phyloP scores from a whole-genome alignment of 2,113 vertebrate species.

The Hemiprocne comata region DNA sequence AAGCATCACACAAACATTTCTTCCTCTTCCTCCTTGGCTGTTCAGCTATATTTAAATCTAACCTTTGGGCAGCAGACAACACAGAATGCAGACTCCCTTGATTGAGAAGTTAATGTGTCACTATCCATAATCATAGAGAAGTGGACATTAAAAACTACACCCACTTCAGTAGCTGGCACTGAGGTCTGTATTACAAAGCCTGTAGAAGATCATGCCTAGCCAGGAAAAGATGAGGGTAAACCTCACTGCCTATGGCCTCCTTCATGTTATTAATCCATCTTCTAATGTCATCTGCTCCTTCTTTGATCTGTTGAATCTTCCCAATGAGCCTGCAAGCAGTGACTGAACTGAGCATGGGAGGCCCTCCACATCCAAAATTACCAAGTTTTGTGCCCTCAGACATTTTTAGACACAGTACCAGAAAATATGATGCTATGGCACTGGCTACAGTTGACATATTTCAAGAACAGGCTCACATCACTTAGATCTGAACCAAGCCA shows the following conservation, averaged over 20 bases:
- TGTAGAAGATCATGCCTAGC: fast-evolving
- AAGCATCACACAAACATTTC: neutral
- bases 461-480: neutral
- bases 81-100: neutral
- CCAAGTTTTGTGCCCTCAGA: neutral
- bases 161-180: neutral
- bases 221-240: neutral
- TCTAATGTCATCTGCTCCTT: neutral
- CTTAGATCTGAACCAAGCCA: neutral
- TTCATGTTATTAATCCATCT: neutral
- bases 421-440: fast-evolving
- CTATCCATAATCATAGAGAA: neutral
- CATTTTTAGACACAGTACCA: neutral
- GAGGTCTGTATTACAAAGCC: neutral
- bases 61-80: neutral
- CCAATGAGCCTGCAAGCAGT: neutral
- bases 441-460: neutral
- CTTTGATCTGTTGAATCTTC: neutral
- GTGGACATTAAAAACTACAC: neutral
- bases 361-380: neutral
- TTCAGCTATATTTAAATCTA: neutral
- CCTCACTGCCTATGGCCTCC: neutral
- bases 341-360: neutral
- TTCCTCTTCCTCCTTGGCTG: neutral
- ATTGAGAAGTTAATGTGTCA: neutral